phyloP scores from a whole-genome alignment of 2,113 vertebrate genomes.

The Chloebia gouldiae region DNA sequence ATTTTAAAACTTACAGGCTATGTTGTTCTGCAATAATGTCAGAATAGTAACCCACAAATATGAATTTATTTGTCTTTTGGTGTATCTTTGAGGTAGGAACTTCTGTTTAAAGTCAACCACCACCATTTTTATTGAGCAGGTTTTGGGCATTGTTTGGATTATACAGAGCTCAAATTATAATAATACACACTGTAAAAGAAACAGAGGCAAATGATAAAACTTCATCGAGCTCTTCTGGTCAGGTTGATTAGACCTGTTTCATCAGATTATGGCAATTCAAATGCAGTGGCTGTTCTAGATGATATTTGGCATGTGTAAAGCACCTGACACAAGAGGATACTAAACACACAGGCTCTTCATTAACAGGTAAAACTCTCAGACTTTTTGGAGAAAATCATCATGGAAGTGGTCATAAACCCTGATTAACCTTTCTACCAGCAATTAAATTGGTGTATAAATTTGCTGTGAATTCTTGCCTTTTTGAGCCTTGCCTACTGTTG shows the following conservation, averaged over 20 bases:
- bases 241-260: not conserved
- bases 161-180: not conserved
- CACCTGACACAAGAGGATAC: not conserved
- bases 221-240: not conserved
- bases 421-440: not conserved
- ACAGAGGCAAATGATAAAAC: not conserved
- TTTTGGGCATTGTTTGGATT: not conserved
- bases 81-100: not conserved
- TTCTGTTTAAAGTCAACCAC: not conserved
- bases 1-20: not conserved
- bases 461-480: not conserved
- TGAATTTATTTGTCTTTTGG: not conserved
- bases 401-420: not conserved
- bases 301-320: not conserved
- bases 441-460: not conserved
- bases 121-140: not conserved
- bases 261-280: not conserved
- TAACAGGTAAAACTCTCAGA: not conserved
- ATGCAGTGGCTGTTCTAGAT: not conserved
- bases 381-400: not conserved
- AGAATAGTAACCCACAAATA: not conserved
- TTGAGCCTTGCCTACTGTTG: not conserved
- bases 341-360: not conserved
- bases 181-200: not conserved
- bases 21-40: not conserved